Percentiles rank a stretch among this genome's conserved stretches.
phyloP scores from a whole-genome alignment of 2,888 invertebrate genomes.

The Troilus luridus region DNA sequence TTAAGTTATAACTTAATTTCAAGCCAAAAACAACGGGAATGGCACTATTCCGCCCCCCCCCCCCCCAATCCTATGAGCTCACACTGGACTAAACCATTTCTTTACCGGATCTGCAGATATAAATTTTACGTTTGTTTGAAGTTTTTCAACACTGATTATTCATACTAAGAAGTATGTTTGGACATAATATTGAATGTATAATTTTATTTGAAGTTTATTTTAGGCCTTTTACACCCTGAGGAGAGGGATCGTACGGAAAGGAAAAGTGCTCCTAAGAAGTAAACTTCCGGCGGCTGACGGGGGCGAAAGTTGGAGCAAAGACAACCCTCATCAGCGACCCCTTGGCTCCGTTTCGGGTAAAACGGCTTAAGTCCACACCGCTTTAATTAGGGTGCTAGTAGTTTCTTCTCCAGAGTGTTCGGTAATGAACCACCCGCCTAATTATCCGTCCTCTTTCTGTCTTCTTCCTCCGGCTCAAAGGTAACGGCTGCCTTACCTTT shows the following conservation, averaged over 20 bases:
- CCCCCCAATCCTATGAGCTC: too few relatives aligned
- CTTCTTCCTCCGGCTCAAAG: conserved; percentile 53
- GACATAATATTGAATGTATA: neutral
- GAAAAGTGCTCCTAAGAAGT: conserved; percentile 28
- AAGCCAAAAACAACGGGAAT: too few relatives aligned
- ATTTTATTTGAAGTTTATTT: neutral
- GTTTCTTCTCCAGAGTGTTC: conserved; percentile 52
- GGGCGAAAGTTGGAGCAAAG: conserved; percentile 36
- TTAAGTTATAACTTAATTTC: too few relatives aligned
- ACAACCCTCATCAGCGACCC: conserved; percentile 45
- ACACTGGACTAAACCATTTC: too few relatives aligned
- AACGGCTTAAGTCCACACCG: conserved; percentile 52
- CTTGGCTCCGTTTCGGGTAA: conserved; percentile 4
- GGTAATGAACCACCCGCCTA: conserved; percentile 45
- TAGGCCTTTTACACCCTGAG: neutral
- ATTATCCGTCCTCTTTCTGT: conserved; percentile 33
- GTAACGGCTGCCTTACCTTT: conserved; percentile 43
- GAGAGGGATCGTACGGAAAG: neutral
- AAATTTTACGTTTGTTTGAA: neutral
- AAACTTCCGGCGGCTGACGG: neutral
- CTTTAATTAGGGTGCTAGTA: conserved; percentile 55
- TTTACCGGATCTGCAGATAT: too few relatives aligned
- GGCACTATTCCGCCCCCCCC: too few relatives aligned
- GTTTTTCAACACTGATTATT: neutral
- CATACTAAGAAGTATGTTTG: neutral